Percentiles rank a stretch among this genome's conserved stretches.
These are phyloP conservation scores for Scaptomyza flava DNA, from an alignment of 2,888 invertebrate species.

Conservation along the genomic window DNA sequence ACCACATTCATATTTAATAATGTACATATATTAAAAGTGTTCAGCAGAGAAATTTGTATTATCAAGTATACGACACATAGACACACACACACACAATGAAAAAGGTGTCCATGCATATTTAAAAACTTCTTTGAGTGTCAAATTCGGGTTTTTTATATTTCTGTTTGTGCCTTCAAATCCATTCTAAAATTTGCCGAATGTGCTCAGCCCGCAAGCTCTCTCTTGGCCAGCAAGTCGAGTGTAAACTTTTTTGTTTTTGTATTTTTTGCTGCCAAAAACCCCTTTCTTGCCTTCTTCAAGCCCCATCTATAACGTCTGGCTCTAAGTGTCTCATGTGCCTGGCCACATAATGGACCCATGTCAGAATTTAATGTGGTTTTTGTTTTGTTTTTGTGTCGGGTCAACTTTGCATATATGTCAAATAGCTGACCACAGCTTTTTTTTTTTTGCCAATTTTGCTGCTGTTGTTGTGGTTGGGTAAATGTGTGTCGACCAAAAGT, in stretches of 20 bases:
- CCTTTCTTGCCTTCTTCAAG: neutral
- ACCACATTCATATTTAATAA: neutral
- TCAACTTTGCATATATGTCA: conserved; percentile 49
- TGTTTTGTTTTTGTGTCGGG: conserved; percentile 33
- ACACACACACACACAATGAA: conserved; percentile 9
- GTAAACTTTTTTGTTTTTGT: conserved; percentile 33
- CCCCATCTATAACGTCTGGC: conserved; percentile 7
- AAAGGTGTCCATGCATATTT: conserved; percentile 77
- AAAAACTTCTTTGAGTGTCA: conserved; percentile 47
- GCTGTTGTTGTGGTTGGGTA: conserved; percentile 12
- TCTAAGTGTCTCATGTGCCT: conserved; percentile 56
- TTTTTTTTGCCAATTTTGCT: conserved; percentile 22
- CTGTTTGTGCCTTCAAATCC: conserved; percentile 59
- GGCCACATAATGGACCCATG: conserved; percentile 64
- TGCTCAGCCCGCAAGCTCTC: conserved; percentile 21
- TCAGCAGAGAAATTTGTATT: conserved; percentile 24
- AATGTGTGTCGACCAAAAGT: conserved; percentile 14
- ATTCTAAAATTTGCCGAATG: conserved; percentile 50
- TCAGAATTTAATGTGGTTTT: conserved; percentile 68
- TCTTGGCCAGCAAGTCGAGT: conserved; percentile 43
- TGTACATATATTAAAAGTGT: conserved; percentile 6
- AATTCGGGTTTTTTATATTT: conserved; percentile 3
- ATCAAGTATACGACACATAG: conserved; percentile 61
- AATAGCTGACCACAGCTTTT: conserved; percentile 54
- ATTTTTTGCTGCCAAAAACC: conserved; percentile 1